Conservation (phyloP, 2,797 vertebrate genomes). For the Furcifer pardalis region DNA sequence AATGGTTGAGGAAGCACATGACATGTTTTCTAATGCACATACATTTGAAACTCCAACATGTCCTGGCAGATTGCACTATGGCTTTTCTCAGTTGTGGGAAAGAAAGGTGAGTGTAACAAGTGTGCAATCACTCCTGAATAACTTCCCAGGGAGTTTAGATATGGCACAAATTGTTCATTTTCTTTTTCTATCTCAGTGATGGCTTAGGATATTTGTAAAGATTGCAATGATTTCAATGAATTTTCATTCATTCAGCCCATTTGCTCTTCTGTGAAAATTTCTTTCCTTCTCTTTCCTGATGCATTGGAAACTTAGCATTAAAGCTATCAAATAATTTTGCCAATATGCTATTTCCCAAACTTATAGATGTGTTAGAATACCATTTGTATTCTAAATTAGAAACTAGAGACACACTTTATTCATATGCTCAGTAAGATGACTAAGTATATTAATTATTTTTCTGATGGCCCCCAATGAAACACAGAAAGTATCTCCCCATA, state of each 20-base stretch:
- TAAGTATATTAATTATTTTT: not conserved
- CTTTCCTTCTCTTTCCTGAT: not conserved
- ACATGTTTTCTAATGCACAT: not conserved
- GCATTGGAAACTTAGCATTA: not conserved
- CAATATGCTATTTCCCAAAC: not conserved
- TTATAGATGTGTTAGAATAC: no score
- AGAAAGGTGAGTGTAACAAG: not conserved
- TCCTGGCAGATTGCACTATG: not conserved
- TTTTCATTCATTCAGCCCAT: no score
- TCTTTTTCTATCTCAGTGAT: not conserved
- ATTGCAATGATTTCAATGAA: not conserved
- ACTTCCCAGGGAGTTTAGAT: not conserved
- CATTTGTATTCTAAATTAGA: not conserved
- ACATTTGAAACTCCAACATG: not conserved
- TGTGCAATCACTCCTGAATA: not conserved
- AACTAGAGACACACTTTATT: not conserved
- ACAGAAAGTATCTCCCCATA: not conserved
- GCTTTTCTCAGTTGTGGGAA: not conserved
- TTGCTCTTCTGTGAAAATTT: not conserved
- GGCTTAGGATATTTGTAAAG: not conserved
- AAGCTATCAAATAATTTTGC: not conserved
- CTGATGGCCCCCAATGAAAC: no score
- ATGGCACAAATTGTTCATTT: not conserved
- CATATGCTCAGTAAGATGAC: not conserved
- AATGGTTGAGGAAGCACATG: not conserved